phyloP scores from a whole-genome alignment of 2,113 vertebrate genomes.

The Mastomys natalensis region DNA sequence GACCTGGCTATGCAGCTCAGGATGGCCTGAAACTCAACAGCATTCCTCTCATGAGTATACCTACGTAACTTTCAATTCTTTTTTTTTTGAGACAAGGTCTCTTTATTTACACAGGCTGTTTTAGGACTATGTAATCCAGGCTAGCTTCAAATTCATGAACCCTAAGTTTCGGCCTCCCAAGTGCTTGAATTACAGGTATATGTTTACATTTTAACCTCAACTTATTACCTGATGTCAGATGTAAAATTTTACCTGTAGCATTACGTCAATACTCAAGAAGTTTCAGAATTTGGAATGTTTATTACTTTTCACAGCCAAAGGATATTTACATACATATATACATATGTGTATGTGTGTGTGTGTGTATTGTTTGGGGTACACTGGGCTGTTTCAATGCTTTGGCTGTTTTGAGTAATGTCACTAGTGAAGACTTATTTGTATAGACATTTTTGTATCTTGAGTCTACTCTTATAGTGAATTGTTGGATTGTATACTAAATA shows the following conservation, averaged over 20 bases:
- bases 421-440: neutral
- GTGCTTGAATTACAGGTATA: neutral
- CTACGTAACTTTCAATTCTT: neutral
- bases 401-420: neutral
- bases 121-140: neutral
- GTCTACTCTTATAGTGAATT: neutral
- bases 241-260: neutral
- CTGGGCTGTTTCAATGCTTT: neutral
- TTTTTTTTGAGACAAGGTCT: neutral
- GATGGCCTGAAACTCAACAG: neutral
- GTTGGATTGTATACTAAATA: neutral
- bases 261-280: neutral
- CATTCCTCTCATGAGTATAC: neutral
- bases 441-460: neutral
- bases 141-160: neutral
- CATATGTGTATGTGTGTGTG: rapidly evolving
- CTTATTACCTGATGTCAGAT: neutral
- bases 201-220: neutral
- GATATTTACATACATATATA: neutral
- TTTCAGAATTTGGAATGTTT: neutral
- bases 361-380: neutral
- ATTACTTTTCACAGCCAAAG: neutral
- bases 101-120: neutral
- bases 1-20: neutral
- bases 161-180: neutral